Evolutionary conservation across 2,797 vertebrate genomes (phyloP).

Genomic region (Cossypha heuglini): DNA sequence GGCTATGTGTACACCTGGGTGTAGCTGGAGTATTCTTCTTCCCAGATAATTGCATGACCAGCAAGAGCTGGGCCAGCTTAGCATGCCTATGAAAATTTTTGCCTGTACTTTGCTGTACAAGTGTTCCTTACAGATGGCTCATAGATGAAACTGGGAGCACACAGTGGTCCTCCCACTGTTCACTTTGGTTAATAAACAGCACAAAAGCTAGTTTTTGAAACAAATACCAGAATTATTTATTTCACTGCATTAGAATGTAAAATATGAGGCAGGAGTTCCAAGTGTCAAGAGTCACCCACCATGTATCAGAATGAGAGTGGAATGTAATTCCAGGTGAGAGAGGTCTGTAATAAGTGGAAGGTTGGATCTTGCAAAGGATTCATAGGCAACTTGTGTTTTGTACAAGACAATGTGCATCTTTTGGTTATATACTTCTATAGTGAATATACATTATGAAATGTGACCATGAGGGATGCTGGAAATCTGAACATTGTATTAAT

Average conservation of each 20-base stretch:
- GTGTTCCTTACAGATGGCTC: not conserved
- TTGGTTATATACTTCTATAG: not conserved
- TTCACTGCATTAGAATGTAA: not conserved
- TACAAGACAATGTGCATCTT: not conserved
- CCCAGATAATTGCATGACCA: not conserved
- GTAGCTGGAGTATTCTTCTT: not conserved
- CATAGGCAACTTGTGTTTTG: not conserved
- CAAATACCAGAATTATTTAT: not conserved
- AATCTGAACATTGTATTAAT: not conserved
- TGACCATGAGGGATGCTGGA: not conserved
- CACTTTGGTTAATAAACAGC: not conserved
- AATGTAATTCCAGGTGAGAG: not conserved
- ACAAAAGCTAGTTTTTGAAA: not conserved
- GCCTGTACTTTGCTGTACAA: not conserved
- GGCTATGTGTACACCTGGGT: not conserved
- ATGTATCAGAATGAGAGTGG: not conserved
- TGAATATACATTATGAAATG: not conserved
- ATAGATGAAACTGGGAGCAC: not conserved
- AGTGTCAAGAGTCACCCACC: accelerated
- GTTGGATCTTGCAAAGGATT: not conserved
- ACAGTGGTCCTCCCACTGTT: not conserved
- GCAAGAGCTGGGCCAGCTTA: not conserved
- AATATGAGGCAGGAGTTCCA: not conserved
- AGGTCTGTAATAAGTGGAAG: not conserved
- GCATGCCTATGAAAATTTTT: accelerated